Evolutionary conservation across 1,140 invertebrate genomes (phyloP), one percentile per base, ranked within the genome.

Genomic region (Cydia pomonella): DNA sequence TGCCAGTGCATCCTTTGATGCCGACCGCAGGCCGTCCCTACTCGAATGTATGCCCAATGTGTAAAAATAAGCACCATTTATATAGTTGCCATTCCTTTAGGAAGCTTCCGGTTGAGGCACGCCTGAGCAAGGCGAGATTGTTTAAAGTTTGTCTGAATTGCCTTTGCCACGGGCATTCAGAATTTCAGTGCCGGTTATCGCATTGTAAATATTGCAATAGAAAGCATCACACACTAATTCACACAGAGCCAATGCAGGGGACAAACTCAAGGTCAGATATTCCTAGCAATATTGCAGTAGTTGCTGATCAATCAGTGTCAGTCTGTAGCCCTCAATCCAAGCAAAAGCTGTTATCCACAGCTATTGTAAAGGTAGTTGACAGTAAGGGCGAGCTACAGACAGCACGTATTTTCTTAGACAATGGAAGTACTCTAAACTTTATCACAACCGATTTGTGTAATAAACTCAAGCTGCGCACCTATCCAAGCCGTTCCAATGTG

Each of bases 341-440:
- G 13, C 33, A 6, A 13, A 23, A 29, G 29, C 41, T 73, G 4
- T 25, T 74, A 13, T 74, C 73, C 5, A 74, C 73, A 63, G 73
- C 73, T 62, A 10, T 74, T 21, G 59, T 74, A 1, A 38, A 33
- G 7, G 23, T 74, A 3, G 23, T 5, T 16, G 33, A 74, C 33
- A 64, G 38, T 4, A 38, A 62, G 5, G 50, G 25, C 0, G 18
- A 64, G 3, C 18, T 27, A n/a, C 59, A 74, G 4, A 41, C 27
- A 2, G 59, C 29, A 1, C 73, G 73, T 47, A 23, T 50, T 25
- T 23, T 74, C 6, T 18, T 74, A n/a, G 73, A 74, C 16, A 53
- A 53, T 13, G 50, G 50, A 53, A 53, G 50, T 6, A 53, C 50
- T 4, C 0, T 21, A 53, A 53, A 23, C 64, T 44, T 74, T 25